Conservation (phyloP, 2,888 invertebrate species). For the Drosophila infuscata region DNA sequence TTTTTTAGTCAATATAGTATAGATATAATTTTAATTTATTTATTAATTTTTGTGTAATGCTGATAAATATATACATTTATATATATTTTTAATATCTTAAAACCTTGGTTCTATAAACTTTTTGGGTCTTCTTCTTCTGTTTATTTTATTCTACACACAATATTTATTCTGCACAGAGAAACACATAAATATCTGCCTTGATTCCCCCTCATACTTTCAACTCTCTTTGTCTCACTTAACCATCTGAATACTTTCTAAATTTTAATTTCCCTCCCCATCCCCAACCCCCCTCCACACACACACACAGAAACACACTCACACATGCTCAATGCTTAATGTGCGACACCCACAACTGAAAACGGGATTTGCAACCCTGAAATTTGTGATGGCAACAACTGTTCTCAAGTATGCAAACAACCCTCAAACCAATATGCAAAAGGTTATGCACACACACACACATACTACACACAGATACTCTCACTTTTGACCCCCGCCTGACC, state of each 20-base stretch:
- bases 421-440: conserved; percentile 55
- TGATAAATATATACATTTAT: background rate
- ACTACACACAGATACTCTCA: conserved; percentile 37
- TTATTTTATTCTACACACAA: background rate
- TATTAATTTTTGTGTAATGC: too few species aligned
- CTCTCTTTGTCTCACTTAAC: background rate
- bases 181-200: background rate
- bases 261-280: background rate
- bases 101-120: background rate
- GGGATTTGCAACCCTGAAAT: conserved; percentile 47
- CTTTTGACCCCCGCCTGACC: conserved; percentile 48
- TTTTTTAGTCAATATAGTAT: too few species aligned
- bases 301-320: background rate
- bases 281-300: background rate
- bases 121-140: background rate
- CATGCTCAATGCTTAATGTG: background rate
- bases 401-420: conserved; percentile 44
- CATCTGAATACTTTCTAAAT: background rate
- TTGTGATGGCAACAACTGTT: conserved; percentile 40
- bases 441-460: conserved; percentile 31
- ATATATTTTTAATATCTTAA: background rate
- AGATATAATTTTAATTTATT: background rate
- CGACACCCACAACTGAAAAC: conserved; percentile 45
- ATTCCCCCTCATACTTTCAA: background rate
- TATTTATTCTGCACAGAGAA: background rate